A percentile compares a stretch with the other conserved stretches of the same genome.
phyloP scores from a whole-genome alignment of 2,113 vertebrate species.

The Gallinago media region DNA sequence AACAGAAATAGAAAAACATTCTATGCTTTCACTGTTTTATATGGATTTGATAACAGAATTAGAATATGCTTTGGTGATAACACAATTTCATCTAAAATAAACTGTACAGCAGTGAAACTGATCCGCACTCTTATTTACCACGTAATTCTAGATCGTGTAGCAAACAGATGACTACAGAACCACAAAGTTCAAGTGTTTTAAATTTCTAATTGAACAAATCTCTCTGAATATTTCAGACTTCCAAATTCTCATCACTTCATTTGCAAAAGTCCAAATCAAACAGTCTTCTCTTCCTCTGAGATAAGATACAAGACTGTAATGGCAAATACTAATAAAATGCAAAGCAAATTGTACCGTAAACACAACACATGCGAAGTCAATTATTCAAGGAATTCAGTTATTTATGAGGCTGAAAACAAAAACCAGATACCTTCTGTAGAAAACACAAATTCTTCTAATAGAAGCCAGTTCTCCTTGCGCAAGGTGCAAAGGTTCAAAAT shows the following conservation, averaged over 20 bases:
- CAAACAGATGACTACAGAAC: background rate
- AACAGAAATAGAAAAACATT: fast-evolving
- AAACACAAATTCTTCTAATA: background rate
- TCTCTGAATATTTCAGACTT: background rate
- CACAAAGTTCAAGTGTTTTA: background rate
- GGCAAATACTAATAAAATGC: background rate
- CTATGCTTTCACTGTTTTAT: background rate
- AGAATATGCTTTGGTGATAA: background rate
- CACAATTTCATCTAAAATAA: background rate
- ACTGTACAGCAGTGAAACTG: background rate
- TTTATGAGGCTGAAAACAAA: background rate
- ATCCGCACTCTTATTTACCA: background rate
- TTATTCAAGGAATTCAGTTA: background rate
- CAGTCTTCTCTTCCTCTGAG: background rate
- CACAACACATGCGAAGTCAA: background rate
- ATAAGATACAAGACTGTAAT: background rate
- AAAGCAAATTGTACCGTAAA: background rate
- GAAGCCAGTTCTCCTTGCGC: background rate
- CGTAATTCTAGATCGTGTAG: background rate
- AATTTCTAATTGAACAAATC: background rate
- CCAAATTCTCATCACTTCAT: background rate
- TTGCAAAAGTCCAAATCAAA: background rate
- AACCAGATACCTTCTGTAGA: background rate
- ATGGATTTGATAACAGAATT: background rate
- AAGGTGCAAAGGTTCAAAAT: background rate